Conservation (phyloP, 2,797 vertebrate genomes). For the Erethizon dorsatum region DNA sequence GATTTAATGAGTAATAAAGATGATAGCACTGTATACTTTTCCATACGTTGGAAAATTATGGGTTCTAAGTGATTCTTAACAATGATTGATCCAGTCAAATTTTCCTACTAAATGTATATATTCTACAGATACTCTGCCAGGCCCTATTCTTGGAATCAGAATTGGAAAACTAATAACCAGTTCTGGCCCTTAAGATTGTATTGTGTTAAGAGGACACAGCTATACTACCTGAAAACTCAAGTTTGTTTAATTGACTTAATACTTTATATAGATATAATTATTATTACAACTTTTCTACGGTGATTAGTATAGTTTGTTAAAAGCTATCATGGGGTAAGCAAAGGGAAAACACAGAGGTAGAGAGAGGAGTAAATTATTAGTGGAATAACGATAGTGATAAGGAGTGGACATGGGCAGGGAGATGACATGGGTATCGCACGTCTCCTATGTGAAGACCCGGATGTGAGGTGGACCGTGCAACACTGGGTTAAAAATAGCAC, state of each 20-base stretch:
- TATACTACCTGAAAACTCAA: neutral
- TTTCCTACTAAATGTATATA: neutral
- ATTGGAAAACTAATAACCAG: neutral
- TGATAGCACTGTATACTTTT: neutral
- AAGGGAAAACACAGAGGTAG: neutral
- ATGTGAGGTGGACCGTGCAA: neutral
- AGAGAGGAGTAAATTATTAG: neutral
- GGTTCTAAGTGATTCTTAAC: neutral
- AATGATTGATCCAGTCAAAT: neutral
- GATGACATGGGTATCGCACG: neutral
- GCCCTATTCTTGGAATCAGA: neutral
- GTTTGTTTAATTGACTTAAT: neutral
- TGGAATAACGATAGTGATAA: neutral
- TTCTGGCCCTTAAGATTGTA: neutral
- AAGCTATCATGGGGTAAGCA: neutral
- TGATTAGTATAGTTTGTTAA: neutral
- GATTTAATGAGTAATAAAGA: constrained; percentile 17
- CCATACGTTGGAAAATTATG: neutral
- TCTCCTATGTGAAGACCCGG: neutral
- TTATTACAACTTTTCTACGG: neutral
- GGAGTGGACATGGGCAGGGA: neutral
- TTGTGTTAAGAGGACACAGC: neutral
- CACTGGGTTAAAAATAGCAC: neutral
- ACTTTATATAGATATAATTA: neutral
- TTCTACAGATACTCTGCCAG: neutral